Evolutionary conservation across 2,888 invertebrate species (phyloP).

Genomic region (Diabrotica balteata): DNA sequence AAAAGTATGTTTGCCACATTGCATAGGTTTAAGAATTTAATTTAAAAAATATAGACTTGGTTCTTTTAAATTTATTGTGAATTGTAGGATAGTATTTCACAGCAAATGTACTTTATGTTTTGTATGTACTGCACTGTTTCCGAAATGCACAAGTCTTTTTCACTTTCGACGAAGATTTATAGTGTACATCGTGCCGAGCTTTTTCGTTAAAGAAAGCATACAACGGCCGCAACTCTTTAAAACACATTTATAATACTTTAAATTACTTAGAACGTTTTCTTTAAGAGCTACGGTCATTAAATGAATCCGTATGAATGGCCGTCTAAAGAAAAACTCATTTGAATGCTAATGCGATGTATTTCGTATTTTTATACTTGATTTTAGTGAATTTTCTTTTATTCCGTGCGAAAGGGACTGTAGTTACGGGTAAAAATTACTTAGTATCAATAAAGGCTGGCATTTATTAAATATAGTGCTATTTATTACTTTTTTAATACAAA

Average conservation of each 20-base stretch:
- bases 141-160: slow-evolving; percentile 24
- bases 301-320: slow-evolving; percentile 36
- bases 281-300: slow-evolving; percentile 35
- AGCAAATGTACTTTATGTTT: too few relatives aligned
- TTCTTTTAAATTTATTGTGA: too few relatives aligned
- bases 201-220: slow-evolving; percentile 12
- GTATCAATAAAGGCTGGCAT: too few relatives aligned
- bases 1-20: too few relatives aligned
- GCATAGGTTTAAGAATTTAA: too few relatives aligned
- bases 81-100: too few relatives aligned
- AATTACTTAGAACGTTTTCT: slow-evolving; percentile 36
- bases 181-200: background rate
- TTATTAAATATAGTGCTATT: too few relatives aligned
- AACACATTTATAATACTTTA: slow-evolving; percentile 34
- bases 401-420: too few relatives aligned
- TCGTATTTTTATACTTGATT: slow-evolving; percentile 11
- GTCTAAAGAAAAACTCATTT: slow-evolving; percentile 33
- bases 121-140: slow-evolving; percentile 6
- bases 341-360: slow-evolving; percentile 22
- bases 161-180: slow-evolving; percentile 16
- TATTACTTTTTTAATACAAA: too few relatives aligned
- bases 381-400: slow-evolving; percentile 3
- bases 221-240: slow-evolving; percentile 29
- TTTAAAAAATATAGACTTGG: too few relatives aligned
- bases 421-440: too few relatives aligned